Evolutionary conservation across 1,140 invertebrate species (phyloP).

Genomic region (Eueides isabella): DNA sequence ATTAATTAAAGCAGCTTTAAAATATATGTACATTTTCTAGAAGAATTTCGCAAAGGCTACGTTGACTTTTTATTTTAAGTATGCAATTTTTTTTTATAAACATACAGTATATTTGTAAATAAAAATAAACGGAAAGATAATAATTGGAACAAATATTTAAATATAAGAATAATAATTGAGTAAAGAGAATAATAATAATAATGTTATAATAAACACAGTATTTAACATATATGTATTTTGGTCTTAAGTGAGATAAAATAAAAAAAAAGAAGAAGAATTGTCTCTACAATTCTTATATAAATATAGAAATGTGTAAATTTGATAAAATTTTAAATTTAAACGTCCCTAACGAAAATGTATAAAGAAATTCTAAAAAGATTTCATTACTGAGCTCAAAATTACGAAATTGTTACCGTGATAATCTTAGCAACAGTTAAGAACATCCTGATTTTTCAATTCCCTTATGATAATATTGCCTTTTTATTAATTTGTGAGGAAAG

Average conservation of each 20-base stretch:
- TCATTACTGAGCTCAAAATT: constrained; percentile 13
- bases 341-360: not conserved
- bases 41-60: not conserved
- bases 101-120: too few relatives aligned
- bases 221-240: not conserved
- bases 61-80: too few relatives aligned
- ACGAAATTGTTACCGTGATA: constrained; percentile 32
- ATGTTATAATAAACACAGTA: not conserved
- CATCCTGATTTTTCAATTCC: constrained; percentile 45
- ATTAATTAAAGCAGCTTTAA: constrained; percentile 12
- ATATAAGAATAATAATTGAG: too few relatives aligned
- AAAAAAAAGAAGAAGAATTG: not conserved
- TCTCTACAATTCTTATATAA: not conserved
- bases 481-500: constrained; percentile 63
- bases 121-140: too few relatives aligned
- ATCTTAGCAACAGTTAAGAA: constrained; percentile 39
- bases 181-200: not conserved
- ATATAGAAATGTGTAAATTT: not conserved
- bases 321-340: not conserved
- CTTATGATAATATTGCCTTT: constrained; percentile 49
- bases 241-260: too few relatives aligned
- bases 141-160: too few relatives aligned
- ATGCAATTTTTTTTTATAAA: too few relatives aligned
- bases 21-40: not conserved
- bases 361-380: not conserved